phyloP scores from a whole-genome alignment of 2,797 vertebrate species.

The Carcharodon carcharias region DNA sequence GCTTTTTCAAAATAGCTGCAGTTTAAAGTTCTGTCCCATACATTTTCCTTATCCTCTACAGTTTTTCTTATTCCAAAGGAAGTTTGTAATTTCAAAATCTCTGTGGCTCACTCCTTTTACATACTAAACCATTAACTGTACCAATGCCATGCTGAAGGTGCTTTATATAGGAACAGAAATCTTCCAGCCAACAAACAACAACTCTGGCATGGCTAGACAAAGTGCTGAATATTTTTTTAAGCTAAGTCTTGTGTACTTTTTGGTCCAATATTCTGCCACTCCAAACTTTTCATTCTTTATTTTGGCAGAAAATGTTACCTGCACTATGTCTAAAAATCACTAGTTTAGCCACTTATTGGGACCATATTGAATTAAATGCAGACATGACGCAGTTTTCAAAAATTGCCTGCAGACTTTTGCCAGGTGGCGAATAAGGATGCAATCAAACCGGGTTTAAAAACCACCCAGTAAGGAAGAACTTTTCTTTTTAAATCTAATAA shows the following conservation, averaged over 20 bases:
- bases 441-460: conserved; percentile 19
- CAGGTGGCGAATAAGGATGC: conserved; percentile 25
- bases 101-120: neutral
- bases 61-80: neutral
- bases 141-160: neutral
- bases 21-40: neutral
- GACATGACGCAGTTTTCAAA: conserved; percentile 32
- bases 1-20: neutral
- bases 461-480: neutral
- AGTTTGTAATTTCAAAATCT: neutral
- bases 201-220: conserved; percentile 27
- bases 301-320: conserved; percentile 28
- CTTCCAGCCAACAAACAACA: neutral
- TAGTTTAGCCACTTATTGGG: conserved; percentile 13
- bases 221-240: neutral
- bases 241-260: neutral
- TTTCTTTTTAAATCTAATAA: neutral
- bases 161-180: neutral
- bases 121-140: neutral
- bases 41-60: neutral
- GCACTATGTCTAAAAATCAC: conserved; percentile 16
- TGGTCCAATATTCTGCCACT: neutral
- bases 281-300: conserved; percentile 5
- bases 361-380: conserved; percentile 18
- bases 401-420: conserved; percentile 30